Evolutionary conservation across 1,140 invertebrate genomes (phyloP).

Genomic region (Drosophila tristis): DNA sequence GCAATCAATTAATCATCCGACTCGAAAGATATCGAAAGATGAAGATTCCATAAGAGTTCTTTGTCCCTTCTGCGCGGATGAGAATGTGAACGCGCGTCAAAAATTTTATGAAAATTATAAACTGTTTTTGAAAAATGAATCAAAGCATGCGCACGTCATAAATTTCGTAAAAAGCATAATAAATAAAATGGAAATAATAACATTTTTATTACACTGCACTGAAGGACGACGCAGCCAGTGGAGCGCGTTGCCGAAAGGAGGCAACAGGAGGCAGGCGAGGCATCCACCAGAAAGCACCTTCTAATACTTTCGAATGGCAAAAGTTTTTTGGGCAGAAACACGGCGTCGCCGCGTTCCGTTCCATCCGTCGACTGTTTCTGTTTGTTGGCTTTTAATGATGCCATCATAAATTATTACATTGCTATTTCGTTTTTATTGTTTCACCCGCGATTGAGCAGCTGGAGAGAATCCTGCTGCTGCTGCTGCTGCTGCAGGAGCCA

Average conservation of each 20-base stretch:
- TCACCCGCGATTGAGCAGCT: slow-evolving; percentile 80
- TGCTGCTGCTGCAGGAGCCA: background rate
- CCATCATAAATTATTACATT: slow-evolving; percentile 83
- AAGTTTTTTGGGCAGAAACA: slow-evolving; percentile 38
- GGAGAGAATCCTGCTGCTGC: slow-evolving; percentile 16
- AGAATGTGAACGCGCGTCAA: slow-evolving; percentile 37
- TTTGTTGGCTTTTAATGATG: slow-evolving; percentile 75
- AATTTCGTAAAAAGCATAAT: slow-evolving; percentile 79
- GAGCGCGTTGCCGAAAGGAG: slow-evolving; percentile 23
- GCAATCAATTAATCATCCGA: slow-evolving; percentile 49
- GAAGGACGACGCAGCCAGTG: slow-evolving; percentile 17
- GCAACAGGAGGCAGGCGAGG: slow-evolving; percentile 5
- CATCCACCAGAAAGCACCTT: slow-evolving; percentile 36
- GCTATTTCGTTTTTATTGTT: slow-evolving; percentile 83
- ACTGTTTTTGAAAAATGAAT: slow-evolving; percentile 72
- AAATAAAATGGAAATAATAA: slow-evolving; percentile 83
- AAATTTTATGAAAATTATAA: slow-evolving; percentile 52
- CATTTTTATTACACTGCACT: slow-evolving; percentile 75
- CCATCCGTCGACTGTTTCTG: slow-evolving; percentile 6
- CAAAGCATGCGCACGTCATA: slow-evolving; percentile 80
- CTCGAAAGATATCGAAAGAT: no score
- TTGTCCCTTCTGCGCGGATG: slow-evolving; percentile 1
- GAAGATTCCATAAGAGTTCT: background rate
- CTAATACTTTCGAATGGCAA: slow-evolving; percentile 75
- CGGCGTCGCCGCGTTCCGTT: background rate